Percentiles rank a stretch among this genome's conserved stretches.
Conservation (phyloP, 2,113 vertebrate species). For the Hucho hucho region DNA sequence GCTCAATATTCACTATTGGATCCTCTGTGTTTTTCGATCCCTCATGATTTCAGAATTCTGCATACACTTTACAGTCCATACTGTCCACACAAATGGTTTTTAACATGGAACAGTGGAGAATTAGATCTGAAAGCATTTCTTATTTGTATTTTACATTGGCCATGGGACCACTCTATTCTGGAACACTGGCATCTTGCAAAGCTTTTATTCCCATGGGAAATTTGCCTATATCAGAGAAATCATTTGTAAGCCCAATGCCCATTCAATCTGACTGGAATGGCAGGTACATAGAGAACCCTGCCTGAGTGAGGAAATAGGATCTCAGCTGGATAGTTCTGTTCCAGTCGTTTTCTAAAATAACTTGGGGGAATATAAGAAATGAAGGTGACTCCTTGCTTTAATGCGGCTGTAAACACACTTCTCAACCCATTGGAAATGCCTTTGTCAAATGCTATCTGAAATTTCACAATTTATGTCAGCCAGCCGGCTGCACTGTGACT, state of each 20-base stretch:
- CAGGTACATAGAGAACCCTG: conserved; percentile 32
- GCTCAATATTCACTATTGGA: not conserved
- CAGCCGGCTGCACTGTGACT: not conserved
- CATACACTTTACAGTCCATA: not conserved
- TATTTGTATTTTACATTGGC: not conserved
- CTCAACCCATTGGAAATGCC: not conserved
- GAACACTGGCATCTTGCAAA: not conserved
- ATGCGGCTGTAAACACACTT: not conserved
- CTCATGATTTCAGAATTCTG: not conserved
- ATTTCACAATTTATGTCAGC: not conserved
- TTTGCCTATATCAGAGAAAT: conserved; percentile 33
- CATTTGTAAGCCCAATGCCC: conserved; percentile 35
- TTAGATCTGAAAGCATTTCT: not conserved
- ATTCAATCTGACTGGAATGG: conserved; percentile 34
- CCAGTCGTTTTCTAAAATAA: conserved; percentile 15
- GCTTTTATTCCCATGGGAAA: conserved; percentile 15
- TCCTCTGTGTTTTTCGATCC: not conserved
- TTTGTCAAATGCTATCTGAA: not conserved
- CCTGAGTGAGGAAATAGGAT: conserved; percentile 45
- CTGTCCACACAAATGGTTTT: not conserved
- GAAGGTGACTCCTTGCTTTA: not conserved
- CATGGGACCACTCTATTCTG: not conserved
- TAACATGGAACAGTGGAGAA: not conserved
- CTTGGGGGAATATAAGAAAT: conserved; percentile 1
- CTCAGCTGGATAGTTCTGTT: conserved; percentile 15